A percentile compares a stretch with the other conserved stretches of the same genome.
Evolutionary conservation across 2,888 invertebrate species (phyloP).

Genomic region (Drosophila sordidula): DNA sequence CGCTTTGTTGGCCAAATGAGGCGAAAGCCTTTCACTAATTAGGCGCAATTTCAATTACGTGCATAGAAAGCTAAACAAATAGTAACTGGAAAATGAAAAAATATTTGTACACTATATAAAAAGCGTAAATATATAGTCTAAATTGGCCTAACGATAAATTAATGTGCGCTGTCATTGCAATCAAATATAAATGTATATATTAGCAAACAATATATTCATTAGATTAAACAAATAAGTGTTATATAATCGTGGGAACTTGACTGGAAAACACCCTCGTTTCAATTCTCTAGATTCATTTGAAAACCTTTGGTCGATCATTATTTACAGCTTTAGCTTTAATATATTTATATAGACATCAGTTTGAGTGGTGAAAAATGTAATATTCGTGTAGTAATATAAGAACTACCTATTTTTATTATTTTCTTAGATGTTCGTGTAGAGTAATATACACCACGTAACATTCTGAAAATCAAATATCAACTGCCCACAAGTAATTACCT

Average conservation of each 20-base stretch:
- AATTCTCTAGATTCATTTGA: background rate
- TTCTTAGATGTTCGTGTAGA: background rate
- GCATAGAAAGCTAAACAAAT: slow-evolving; percentile 37
- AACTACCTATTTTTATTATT: too few relatives aligned
- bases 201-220: slow-evolving; percentile 4
- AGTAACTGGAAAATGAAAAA: slow-evolving; percentile 15
- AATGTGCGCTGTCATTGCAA: slow-evolving; percentile 3
- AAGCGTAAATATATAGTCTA: background rate
- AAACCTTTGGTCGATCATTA: too few relatives aligned
- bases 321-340: too few relatives aligned
- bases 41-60: slow-evolving; percentile 69
- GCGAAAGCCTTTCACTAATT: slow-evolving; percentile 66
- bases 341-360: too few relatives aligned
- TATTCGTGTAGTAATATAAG: too few relatives aligned
- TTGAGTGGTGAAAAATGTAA: too few relatives aligned
- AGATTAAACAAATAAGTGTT: background rate
- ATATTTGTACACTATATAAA: background rate
- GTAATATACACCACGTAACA: background rate
- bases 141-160: slow-evolving; percentile 2
- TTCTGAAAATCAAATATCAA: slow-evolving; percentile 16
- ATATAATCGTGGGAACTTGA: too few relatives aligned
- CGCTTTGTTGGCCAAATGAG: slow-evolving; percentile 51
- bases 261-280: background rate
- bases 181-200: slow-evolving; percentile 15
- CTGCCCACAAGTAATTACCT: slow-evolving; percentile 61